Base-by-base conservation (phyloP, 1,140 invertebrate species). In the Drosophila nannoptera region DNA sequence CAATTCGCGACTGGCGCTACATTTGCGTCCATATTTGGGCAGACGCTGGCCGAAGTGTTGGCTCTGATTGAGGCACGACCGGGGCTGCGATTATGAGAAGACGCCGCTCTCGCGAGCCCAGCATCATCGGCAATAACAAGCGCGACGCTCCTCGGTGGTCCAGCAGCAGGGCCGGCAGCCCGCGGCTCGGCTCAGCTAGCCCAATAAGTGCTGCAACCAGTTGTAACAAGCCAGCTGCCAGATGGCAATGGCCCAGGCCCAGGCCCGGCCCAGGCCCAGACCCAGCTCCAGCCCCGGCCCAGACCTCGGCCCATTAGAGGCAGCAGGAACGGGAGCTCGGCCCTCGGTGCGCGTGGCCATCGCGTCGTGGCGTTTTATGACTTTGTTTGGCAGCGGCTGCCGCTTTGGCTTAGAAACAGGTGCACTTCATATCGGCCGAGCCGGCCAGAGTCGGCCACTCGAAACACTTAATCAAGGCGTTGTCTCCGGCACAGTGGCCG, bases 381-480 rank as follows among this genome's bases (percentile, higher is more conserved):
- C 82, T 84, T 75, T 84, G 81, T 84, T 84, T 86, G 77, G 77
- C 74, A 64, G 69, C 73, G 55, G 66, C 66, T 73, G 69, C 65
- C 52, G 69, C 50, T 72, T 68, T 43, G 71, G 65, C 75, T 77
- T 73, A 87, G 81, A 86, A 84, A 84, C 81, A 86, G 81, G 81
- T 86, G 81, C 81, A 86, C 81, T 86, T 86, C 77, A 87, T 82
- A 86, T 86, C 81, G 77, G 74, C 78, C 54, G 59, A 54, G 50
- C 45, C 43, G 49, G 64, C 50, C 77, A 73, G 58, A 69, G 65
- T 68, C 69, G 78, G 66, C 73, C 69, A 78, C 78, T 78, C 81
- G 77, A 81, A 81, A 81, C 81, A 87, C 81, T 86, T 87, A 81
- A 84, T 86, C 81, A 84, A 84, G 78, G 69, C 69, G 81, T 67